These are phyloP conservation scores for Heloderma charlesbogerti DNA, from an alignment of 2,113 vertebrate species.

Conservation along the genomic window DNA sequence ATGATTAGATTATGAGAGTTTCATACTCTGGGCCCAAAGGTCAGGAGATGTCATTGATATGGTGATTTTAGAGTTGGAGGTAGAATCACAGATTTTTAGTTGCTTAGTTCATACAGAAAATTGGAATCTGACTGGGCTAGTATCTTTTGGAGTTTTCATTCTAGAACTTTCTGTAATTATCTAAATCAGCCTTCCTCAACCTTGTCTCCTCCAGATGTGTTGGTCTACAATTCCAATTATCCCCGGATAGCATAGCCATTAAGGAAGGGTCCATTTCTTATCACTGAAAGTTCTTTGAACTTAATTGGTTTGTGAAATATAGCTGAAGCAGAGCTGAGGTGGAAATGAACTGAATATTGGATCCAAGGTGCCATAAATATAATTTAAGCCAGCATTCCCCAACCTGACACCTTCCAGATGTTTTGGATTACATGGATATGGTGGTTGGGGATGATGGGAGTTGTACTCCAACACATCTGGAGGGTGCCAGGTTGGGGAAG, in stretches of 20 bases:
- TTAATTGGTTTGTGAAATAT: not conserved
- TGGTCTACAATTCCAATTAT: not conserved
- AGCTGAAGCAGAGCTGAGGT: not conserved
- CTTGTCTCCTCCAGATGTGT: not conserved
- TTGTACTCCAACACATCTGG: too few species aligned
- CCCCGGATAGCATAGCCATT: not conserved
- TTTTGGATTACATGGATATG: too few species aligned
- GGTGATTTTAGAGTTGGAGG: not conserved
- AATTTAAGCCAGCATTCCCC: too few species aligned
- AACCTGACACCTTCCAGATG: too few species aligned
- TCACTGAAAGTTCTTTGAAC: not conserved
- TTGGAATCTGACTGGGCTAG: not conserved
- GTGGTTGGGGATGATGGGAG: too few species aligned
- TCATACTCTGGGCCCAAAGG: not conserved
- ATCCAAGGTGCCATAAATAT: not conserved
- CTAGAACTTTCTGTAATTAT: not conserved
- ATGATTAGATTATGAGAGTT: not conserved
- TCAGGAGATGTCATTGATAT: not conserved
- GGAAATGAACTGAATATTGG: not conserved
- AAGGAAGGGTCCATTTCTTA: not conserved
- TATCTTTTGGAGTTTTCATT: not conserved
- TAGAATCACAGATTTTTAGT: not conserved
- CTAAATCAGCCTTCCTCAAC: not conserved
- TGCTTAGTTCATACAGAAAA: accelerated
- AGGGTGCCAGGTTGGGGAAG: too few species aligned